Evolutionary conservation across 2,113 vertebrate species (phyloP).

Genomic region (Cavia aperea): DNA sequence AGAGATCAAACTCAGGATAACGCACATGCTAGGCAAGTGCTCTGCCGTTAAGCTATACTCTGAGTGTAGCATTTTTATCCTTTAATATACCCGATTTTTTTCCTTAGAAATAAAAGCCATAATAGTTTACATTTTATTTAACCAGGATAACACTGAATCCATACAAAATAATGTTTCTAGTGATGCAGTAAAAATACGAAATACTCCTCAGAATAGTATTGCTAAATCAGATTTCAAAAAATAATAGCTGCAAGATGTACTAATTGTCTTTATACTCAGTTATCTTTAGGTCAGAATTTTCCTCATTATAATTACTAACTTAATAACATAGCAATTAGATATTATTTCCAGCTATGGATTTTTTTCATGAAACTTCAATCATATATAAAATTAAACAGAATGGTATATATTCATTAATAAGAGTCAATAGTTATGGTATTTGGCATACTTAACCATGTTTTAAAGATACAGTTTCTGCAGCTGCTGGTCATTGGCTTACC

Average conservation of each 20-base stretch:
- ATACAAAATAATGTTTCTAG: background rate
- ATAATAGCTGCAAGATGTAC: background rate
- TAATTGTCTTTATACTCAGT: background rate
- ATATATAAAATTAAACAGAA: constrained; percentile 5
- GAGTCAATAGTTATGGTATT: background rate
- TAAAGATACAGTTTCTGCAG: background rate
- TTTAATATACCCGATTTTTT: background rate
- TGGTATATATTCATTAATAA: background rate
- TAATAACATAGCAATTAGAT: background rate
- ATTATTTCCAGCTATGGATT: background rate
- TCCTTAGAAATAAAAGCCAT: background rate
- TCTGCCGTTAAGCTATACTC: background rate
- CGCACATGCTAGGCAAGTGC: background rate
- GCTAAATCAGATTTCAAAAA: background rate
- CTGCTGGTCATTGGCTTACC: background rate
- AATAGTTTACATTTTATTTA: constrained; percentile 29
- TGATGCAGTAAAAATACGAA: constrained; percentile 1
- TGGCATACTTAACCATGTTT: background rate
- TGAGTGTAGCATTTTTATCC: background rate
- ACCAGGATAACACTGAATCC: constrained; percentile 6
- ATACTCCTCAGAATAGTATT: background rate
- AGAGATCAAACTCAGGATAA: background rate
- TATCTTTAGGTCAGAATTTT: constrained; percentile 17
- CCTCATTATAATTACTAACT: background rate
- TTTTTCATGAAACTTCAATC: constrained; percentile 15